phyloP scores from a whole-genome alignment of 2,113 vertebrate species.

The Tetrao urogallus region DNA sequence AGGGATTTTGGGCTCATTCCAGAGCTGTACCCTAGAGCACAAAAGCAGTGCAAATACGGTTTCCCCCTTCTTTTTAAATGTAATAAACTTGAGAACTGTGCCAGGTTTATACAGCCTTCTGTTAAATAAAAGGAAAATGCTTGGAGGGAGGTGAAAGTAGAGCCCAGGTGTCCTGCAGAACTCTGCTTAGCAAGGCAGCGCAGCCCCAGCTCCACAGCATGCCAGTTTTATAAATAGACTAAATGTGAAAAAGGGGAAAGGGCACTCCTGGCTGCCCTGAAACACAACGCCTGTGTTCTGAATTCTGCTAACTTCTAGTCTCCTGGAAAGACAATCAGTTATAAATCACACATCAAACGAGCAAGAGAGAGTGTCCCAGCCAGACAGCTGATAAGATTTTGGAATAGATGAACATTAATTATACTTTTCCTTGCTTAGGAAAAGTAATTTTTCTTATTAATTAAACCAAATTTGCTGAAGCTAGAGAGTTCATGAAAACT shows the following conservation, averaged over 20 bases:
- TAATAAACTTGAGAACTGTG: background rate
- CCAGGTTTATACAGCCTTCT: background rate
- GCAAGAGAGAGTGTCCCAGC: background rate
- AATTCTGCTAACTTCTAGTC: background rate
- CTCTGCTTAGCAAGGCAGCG: background rate
- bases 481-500: background rate
- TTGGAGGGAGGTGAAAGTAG: background rate
- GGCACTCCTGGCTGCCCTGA: background rate
- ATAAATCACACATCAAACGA: background rate
- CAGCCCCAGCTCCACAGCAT: background rate
- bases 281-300: background rate
- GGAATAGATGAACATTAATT: background rate
- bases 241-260: background rate
- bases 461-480: background rate
- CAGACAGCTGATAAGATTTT: background rate
- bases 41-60: background rate
- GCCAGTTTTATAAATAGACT: background rate
- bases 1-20: background rate
- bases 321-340: background rate
- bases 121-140: background rate
- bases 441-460: background rate
- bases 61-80: background rate
- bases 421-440: background rate
- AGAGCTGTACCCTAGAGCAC: background rate
- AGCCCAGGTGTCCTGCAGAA: background rate